Conservation (phyloP, 2,797 vertebrate genomes). For the Urosaurus nigricauda region DNA sequence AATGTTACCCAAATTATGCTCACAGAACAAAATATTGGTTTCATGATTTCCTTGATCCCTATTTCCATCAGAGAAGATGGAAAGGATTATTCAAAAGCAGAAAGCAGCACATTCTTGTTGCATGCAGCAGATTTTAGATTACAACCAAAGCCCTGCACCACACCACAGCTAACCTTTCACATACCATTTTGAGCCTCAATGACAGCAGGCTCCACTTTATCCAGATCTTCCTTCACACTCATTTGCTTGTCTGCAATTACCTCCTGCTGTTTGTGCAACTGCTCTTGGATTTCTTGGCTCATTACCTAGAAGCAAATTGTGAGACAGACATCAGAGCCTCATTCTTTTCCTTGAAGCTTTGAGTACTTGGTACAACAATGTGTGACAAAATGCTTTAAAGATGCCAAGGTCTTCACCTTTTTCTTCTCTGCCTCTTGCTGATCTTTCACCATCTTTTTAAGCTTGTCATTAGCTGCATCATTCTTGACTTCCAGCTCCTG, state of each 20-base stretch:
- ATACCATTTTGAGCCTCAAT: conserved; percentile 98
- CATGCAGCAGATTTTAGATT: conserved; percentile 15
- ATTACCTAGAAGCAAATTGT: conserved; percentile 85
- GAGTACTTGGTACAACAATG: not conserved
- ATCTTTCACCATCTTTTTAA: conserved; percentile 99
- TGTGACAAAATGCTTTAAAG: not conserved
- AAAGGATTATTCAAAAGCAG: not conserved
- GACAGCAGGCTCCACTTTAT: conserved; percentile 98
- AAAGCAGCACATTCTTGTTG: not conserved
- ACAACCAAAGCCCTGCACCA: rapidly evolving
- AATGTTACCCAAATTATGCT: not conserved
- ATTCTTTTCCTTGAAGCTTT: not conserved
- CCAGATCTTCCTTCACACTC: conserved; percentile 94
- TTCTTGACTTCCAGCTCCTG: conserved; percentile 98
- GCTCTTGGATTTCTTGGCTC: conserved; percentile 99
- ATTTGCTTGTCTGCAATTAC: conserved; percentile 97
- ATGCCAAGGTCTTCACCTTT: conserved; percentile 81
- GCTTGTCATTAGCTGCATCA: conserved; percentile 97
- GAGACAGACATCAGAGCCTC: not conserved
- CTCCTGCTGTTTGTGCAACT: conserved; percentile 97
- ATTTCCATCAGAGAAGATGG: not conserved
- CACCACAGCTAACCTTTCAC: conserved; percentile 3
- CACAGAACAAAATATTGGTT: not conserved
- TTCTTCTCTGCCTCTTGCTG: conserved; percentile 99
- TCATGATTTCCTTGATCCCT: not conserved